Percentiles rank a stretch among this genome's conserved stretches.
phyloP scores from a whole-genome alignment of 2,113 vertebrate genomes.

The Riparia riparia region DNA sequence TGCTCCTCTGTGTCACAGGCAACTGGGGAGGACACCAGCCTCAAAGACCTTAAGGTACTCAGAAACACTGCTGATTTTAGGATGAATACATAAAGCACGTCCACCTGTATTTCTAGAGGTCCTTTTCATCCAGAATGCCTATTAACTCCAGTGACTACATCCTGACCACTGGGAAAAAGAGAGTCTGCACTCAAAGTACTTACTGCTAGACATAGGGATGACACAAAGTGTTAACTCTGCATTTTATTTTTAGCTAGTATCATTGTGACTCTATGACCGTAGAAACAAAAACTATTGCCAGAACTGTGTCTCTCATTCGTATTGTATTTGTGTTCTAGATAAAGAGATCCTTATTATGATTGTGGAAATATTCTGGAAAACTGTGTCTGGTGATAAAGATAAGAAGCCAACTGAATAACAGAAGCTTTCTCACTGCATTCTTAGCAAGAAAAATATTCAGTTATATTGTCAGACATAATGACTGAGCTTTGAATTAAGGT shows the following conservation, averaged over 20 bases:
- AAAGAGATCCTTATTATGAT: neutral
- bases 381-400: constrained; percentile 10
- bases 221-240: neutral
- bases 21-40: neutral
- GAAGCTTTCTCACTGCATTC: neutral
- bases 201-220: neutral
- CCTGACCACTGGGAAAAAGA: neutral
- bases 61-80: neutral
- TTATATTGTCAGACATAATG: neutral
- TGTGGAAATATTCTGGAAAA: constrained; percentile 37
- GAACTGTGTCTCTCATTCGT: neutral
- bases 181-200: neutral
- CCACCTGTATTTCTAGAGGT: neutral
- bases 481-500: neutral
- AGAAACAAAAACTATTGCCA: neutral
- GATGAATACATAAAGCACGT: neutral
- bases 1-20: neutral
- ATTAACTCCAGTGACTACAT: neutral
- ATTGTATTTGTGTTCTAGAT: neutral
- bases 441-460: constrained; percentile 2
- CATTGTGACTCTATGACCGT: accelerated
- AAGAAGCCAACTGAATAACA: neutral
- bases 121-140: neutral
- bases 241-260: neutral
- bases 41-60: neutral